phyloP scores from a whole-genome alignment of 2,797 vertebrate genomes.

The Bufotes viridis region DNA sequence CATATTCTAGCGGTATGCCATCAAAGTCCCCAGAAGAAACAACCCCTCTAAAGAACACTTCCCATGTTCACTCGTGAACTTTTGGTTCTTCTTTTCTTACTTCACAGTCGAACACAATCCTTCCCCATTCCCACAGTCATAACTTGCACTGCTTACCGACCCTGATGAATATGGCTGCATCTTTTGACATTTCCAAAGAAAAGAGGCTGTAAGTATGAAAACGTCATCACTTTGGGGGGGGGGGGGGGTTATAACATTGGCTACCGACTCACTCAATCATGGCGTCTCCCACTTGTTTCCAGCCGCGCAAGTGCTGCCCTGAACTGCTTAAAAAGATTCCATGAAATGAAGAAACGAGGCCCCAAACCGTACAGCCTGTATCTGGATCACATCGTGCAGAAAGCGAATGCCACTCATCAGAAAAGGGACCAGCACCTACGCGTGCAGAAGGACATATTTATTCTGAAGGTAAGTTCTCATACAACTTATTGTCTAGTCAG shows the following conservation, averaged over 20 bases:
- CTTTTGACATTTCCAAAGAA: slow-evolving; percentile 94
- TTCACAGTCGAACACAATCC: slow-evolving; percentile 93
- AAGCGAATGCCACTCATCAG: slow-evolving; percentile 85
- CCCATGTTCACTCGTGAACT: too few species aligned
- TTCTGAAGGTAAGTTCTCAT: slow-evolving; percentile 85
- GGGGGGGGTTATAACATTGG: too few species aligned
- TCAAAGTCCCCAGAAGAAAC: too few species aligned
- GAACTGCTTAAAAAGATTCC: slow-evolving; percentile 95
- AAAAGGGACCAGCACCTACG: slow-evolving; percentile 89
- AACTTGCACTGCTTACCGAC: slow-evolving; percentile 97
- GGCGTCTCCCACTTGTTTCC: slow-evolving; percentile 6
- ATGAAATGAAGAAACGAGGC: slow-evolving; percentile 97
- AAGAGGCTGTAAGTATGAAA: slow-evolving; percentile 87
- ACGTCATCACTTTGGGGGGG: background rate
- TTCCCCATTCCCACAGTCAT: slow-evolving; percentile 97
- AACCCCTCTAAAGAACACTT: too few species aligned
- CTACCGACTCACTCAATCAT: too few species aligned
- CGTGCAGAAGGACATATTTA: slow-evolving; percentile 91
- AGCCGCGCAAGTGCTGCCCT: slow-evolving; percentile 95
- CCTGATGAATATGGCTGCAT: slow-evolving; percentile 97
- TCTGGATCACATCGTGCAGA: slow-evolving; percentile 95
- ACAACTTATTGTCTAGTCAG: too few species aligned
- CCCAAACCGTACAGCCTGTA: slow-evolving; percentile 94
- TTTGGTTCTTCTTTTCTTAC: background rate
- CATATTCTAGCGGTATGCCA: too few species aligned